A percentile compares a stretch with the other conserved stretches of the same genome.
Evolutionary conservation across 1,140 invertebrate species (phyloP).

Genomic region (Rhagoletis zephyria): DNA sequence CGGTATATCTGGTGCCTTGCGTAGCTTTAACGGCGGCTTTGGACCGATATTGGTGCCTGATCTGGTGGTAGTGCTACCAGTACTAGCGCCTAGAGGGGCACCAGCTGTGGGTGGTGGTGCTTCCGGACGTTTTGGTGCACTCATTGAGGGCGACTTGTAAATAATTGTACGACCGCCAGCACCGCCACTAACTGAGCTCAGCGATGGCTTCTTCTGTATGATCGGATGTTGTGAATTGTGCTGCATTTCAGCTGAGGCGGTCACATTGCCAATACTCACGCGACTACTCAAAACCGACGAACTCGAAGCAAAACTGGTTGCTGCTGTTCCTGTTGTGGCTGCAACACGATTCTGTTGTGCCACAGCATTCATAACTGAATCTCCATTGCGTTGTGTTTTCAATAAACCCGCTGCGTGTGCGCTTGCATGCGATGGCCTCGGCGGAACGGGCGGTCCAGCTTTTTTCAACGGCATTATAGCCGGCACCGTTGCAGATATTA

Average conservation of each 20-base stretch:
- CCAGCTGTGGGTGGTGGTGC: conserved; percentile 57
- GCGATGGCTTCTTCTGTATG: conserved; percentile 66
- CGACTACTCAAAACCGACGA: not conserved
- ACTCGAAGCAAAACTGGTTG: conserved; percentile 48
- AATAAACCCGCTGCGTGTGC: conserved; percentile 55
- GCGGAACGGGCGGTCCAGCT: conserved; percentile 70
- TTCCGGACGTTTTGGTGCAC: conserved; percentile 70
- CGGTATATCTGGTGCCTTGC: conserved; percentile 70
- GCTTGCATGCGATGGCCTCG: conserved; percentile 64
- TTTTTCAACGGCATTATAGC: conserved; percentile 65
- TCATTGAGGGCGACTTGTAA: conserved; percentile 70
- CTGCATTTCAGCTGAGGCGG: conserved; percentile 22
- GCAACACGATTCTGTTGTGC: conserved; percentile 1
- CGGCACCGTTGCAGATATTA: conserved; percentile 54
- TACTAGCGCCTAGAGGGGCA: not conserved
- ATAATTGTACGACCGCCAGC: conserved; percentile 68
- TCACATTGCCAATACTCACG: conserved; percentile 15
- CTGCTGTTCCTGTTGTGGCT: conserved; percentile 53
- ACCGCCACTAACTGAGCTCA: conserved; percentile 62
- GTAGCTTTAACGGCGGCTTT: conserved; percentile 67
- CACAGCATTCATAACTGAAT: conserved; percentile 33
- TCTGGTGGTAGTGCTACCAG: not conserved
- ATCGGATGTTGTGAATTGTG: conserved; percentile 63
- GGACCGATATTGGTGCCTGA: conserved; percentile 43
- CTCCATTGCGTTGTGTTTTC: conserved; percentile 55